A percentile compares a stretch with the other conserved stretches of the same genome.
phyloP scores from a whole-genome alignment of 2,113 vertebrate genomes.

The Trichechus manatus region DNA sequence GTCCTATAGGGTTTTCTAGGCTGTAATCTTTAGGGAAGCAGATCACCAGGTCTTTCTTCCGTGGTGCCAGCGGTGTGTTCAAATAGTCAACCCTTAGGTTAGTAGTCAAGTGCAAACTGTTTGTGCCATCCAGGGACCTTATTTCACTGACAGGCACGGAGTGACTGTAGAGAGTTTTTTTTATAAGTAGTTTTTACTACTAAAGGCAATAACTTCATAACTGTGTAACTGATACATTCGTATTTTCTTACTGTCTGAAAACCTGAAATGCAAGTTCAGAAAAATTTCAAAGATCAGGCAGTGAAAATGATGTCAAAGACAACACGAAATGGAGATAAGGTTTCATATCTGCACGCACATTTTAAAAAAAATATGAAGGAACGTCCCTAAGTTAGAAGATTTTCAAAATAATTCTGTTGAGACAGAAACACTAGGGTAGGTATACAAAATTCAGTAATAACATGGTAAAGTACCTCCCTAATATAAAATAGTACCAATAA shows the following conservation, averaged over 20 bases:
- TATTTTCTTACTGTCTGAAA: not conserved
- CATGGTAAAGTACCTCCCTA: not conserved
- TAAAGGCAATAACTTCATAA: not conserved
- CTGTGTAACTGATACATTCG: not conserved
- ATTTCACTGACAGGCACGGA: not conserved
- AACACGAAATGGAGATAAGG: not conserved
- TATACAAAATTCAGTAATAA: constrained; percentile 3
- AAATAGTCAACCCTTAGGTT: no score
- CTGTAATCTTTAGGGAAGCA: no score
- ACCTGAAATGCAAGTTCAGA: not conserved
- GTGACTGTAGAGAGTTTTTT: not conserved
- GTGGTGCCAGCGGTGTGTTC: no score
- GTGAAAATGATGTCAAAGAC: constrained; percentile 14
- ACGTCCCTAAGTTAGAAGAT: constrained; percentile 1
- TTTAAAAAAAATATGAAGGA: not conserved
- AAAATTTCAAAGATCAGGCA: not conserved
- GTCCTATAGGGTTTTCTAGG: no score
- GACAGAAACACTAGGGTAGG: not conserved
- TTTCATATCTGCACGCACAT: not conserved
- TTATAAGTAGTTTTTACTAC: not conserved
- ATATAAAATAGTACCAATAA: not conserved
- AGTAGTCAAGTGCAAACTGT: not conserved
- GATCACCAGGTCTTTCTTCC: no score
- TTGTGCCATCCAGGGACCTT: not conserved
- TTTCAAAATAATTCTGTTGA: constrained; percentile 32